Conservation (phyloP, 2,888 invertebrate genomes). For the Agrypnus murinus region DNA sequence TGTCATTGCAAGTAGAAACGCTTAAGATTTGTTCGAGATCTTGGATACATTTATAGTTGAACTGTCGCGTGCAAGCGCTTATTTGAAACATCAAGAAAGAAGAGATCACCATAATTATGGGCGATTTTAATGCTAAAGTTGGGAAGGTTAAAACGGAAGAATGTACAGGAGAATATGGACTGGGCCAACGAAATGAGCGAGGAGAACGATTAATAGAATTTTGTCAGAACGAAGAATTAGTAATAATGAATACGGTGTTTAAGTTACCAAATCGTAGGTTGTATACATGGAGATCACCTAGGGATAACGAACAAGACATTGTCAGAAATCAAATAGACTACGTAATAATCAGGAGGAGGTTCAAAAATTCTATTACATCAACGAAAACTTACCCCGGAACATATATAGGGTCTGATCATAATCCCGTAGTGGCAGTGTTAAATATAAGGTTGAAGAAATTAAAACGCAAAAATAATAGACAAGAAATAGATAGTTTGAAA, state of each 20-base stretch:
- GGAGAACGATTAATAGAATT: slow-evolving; percentile 25
- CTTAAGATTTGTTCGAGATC: too few relatives aligned
- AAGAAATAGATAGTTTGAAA: background rate
- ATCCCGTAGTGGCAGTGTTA: slow-evolving; percentile 2
- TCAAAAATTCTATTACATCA: slow-evolving; percentile 20
- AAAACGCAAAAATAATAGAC: background rate
- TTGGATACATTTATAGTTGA: too few relatives aligned
- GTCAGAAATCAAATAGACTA: slow-evolving; percentile 30
- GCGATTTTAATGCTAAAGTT: too few relatives aligned
- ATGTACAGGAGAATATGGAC: slow-evolving; percentile 26
- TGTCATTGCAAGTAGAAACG: too few relatives aligned
- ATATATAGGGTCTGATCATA: slow-evolving; percentile 18
- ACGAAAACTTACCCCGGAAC: slow-evolving; percentile 30
- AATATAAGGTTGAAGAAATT: slow-evolving; percentile 4
- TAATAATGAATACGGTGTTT: too few relatives aligned
- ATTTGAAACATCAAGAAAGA: slow-evolving; percentile 2
- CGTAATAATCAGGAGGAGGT: too few relatives aligned
- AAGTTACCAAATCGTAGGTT: slow-evolving; percentile 9
- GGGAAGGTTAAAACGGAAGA: slow-evolving; percentile 13
- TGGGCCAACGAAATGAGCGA: slow-evolving; percentile 19
- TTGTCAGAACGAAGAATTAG: too few relatives aligned
- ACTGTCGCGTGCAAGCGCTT: too few relatives aligned
- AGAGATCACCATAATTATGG: too few relatives aligned
- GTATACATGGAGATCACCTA: slow-evolving; percentile 7
- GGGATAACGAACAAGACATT: slow-evolving; percentile 13